A percentile compares a stretch with the other conserved stretches of the same genome.
These are phyloP conservation scores for Dufourea novaeangliae DNA, from an alignment of 1,140 invertebrate species.

Conservation along the genomic window DNA sequence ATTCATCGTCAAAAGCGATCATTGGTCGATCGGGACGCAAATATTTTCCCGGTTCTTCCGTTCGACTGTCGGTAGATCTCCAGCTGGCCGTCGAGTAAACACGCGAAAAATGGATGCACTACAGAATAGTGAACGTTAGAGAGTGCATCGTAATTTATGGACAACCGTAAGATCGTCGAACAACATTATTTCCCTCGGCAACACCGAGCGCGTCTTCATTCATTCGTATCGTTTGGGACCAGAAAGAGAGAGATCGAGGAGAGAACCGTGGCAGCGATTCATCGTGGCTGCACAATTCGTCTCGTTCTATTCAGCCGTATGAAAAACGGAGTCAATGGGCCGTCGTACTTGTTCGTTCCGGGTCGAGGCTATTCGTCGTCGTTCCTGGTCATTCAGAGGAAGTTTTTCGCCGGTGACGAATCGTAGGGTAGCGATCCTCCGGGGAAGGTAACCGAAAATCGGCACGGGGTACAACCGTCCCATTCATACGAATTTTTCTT, in stretches of 20 bases:
- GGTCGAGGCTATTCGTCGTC: conserved; percentile 16
- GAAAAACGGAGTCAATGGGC: conserved; percentile 60
- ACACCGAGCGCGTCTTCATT: conserved; percentile 45
- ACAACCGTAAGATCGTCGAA: conserved; percentile 26
- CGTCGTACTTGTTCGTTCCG: conserved; percentile 45
- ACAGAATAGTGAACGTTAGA: background rate
- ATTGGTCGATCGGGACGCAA: background rate
- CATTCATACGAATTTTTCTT: conserved; percentile 29
- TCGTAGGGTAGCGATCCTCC: conserved; percentile 36
- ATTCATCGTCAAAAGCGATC: background rate
- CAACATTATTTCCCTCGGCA: conserved; percentile 43
- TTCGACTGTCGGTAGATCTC: too few species aligned
- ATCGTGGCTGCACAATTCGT: conserved; percentile 55
- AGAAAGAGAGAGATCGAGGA: too few species aligned
- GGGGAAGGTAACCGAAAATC: conserved; percentile 14
- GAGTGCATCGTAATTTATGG: conserved; percentile 36
- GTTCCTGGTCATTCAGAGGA: conserved; percentile 40
- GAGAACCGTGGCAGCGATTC: conserved; percentile 31
- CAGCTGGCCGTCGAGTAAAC: conserved; percentile 21
- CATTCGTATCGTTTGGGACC: conserved; percentile 32
- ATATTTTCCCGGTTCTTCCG: background rate
- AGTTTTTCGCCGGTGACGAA: conserved; percentile 54
- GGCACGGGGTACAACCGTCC: background rate
- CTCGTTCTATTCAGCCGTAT: conserved; percentile 37
- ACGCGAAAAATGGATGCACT: background rate